These are phyloP conservation scores for Tupaia chinensis DNA, from an alignment of 2,113 vertebrate species.

Conservation along the genomic window DNA sequence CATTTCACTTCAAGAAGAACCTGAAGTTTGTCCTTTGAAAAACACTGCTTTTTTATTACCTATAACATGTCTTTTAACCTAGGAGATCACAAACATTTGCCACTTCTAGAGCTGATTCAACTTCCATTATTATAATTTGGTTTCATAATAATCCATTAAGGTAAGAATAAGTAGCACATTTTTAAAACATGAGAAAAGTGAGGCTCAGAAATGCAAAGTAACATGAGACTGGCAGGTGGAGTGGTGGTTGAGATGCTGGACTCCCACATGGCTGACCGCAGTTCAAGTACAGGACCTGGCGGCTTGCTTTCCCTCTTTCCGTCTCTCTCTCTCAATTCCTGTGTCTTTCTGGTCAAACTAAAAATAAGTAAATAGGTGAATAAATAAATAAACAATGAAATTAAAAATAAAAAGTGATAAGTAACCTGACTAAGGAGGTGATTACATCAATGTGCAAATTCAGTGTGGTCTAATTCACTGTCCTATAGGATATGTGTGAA, in stretches of 20 bases:
- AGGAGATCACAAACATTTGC: not conserved
- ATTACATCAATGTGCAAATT: not conserved
- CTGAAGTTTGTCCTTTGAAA: not conserved
- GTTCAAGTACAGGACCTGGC: no score
- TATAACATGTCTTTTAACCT: not conserved
- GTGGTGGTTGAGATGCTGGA: no score
- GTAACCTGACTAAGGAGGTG: not conserved
- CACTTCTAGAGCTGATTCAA: not conserved
- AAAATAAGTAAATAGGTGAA: no score
- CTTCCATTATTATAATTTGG: not conserved
- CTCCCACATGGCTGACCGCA: no score
- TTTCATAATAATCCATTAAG: not conserved
- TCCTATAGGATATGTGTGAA: not conserved
- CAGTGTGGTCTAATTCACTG: not conserved
- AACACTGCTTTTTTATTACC: not conserved
- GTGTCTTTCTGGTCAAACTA: no score
- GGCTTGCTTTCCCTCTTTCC: no score
- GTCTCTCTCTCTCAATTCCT: no score
- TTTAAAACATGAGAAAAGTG: slow-evolving; percentile 31
- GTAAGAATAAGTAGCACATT: not conserved
- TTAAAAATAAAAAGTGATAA: no score
- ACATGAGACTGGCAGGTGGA: no score
- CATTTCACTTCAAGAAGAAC: not conserved
- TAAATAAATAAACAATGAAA: no score
- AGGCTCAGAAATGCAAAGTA: not conserved